phyloP scores from a whole-genome alignment of 2,797 vertebrate genomes.

The Chelidonichthys spinosus region DNA sequence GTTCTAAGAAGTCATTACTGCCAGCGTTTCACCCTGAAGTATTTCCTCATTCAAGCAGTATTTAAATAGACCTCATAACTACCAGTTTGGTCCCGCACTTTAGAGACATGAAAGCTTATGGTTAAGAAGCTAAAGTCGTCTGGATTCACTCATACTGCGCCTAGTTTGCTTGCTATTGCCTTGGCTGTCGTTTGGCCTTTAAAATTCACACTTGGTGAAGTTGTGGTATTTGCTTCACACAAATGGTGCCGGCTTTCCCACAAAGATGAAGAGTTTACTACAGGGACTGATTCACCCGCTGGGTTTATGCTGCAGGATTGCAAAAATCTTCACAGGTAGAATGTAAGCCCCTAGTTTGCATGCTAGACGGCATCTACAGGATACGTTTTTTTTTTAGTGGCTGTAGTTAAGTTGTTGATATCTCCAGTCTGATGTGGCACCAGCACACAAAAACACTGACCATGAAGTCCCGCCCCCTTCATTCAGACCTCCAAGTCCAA shows the following conservation, averaged over 20 bases:
- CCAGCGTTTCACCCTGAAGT: constrained; percentile 32
- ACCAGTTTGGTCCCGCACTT: constrained; percentile 52
- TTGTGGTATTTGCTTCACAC: constrained; percentile 64
- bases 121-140: constrained; percentile 54
- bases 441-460: neutral
- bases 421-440: constrained; percentile 1
- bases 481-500: no score
- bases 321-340: constrained; percentile 34
- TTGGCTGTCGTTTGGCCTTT: constrained; percentile 65
- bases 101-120: constrained; percentile 55
- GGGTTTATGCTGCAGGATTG: constrained; percentile 38
- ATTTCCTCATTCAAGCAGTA: constrained; percentile 40
- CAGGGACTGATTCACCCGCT: constrained; percentile 39
- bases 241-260: constrained; percentile 53
- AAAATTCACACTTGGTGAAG: constrained; percentile 74
- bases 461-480: no score
- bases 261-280: constrained; percentile 52
- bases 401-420: constrained; percentile 1
- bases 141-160: constrained; percentile 61
- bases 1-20: constrained; percentile 18
- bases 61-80: constrained; percentile 63
- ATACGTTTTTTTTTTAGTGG: neutral
- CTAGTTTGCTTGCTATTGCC: constrained; percentile 52
- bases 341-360: constrained; percentile 10
- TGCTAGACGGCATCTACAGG: neutral